A percentile compares a stretch with the other conserved stretches of the same genome.
Evolutionary conservation across 1,140 invertebrate species (phyloP).

Genomic region (Helicoverpa zea): DNA sequence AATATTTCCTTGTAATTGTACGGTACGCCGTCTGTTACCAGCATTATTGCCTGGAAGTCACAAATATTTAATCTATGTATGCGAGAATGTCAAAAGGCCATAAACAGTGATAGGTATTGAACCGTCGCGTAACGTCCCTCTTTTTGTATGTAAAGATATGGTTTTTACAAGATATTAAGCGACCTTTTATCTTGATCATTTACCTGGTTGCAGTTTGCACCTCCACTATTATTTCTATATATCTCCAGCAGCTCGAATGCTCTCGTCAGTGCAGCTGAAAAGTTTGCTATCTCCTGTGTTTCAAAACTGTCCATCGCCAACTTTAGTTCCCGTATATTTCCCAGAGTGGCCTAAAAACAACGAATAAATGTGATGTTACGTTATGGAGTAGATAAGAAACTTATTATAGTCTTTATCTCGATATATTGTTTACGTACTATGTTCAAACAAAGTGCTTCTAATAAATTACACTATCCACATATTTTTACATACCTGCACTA

Average conservation of each 20-base stretch:
- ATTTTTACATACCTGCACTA: conserved; percentile 96
- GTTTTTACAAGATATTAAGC: too few relatives aligned
- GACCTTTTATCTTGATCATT: conserved; percentile 18
- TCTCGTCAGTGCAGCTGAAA: conserved; percentile 94
- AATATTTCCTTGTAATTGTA: conserved; percentile 97
- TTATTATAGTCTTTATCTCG: conserved; percentile 17
- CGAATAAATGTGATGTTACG: conserved; percentile 6
- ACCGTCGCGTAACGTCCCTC: too few relatives aligned
- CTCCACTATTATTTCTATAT: conserved; percentile 87
- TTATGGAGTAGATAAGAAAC: conserved; percentile 5
- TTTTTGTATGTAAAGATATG: too few relatives aligned
- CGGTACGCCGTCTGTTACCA: conserved; percentile 99
- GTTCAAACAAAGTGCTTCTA: background rate
- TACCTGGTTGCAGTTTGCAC: conserved; percentile 89
- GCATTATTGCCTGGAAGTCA: conserved; percentile 96
- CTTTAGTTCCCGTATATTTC: conserved; percentile 95
- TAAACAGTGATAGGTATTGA: too few relatives aligned
- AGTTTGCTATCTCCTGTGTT: conserved; percentile 97
- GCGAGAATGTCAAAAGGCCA: background rate
- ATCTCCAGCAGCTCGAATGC: conserved; percentile 95
- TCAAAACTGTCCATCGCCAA: conserved; percentile 91
- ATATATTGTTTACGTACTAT: conserved; percentile 3
- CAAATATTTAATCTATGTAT: background rate
- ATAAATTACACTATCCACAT: conserved; percentile 37
- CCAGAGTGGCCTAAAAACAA: conserved; percentile 92